phyloP scores from a whole-genome alignment of 2,888 invertebrate species.

The Plemyria rubiginata region DNA sequence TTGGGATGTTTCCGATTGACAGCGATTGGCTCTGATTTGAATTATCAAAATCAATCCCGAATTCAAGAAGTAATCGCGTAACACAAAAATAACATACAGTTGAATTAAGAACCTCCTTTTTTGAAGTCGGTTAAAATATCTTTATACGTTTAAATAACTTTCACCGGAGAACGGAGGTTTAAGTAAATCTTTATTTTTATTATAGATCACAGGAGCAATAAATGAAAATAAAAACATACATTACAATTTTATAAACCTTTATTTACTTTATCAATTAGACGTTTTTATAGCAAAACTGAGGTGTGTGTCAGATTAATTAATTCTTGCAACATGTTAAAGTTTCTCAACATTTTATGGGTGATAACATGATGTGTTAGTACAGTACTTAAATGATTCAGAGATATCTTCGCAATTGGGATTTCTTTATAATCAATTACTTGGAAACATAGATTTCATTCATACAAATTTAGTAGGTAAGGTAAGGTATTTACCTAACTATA shows the following conservation, averaged over 20 bases:
- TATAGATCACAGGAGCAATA: neutral
- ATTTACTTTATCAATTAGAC: slow-evolving; percentile 10
- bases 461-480: neutral
- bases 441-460: neutral
- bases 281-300: slow-evolving; percentile 6
- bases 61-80: too few species aligned
- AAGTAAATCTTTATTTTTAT: too few species aligned
- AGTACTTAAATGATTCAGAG: slow-evolving; percentile 8
- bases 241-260: neutral
- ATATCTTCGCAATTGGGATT: slow-evolving; percentile 10
- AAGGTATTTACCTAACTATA: neutral
- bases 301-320: slow-evolving; percentile 19
- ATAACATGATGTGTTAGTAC: slow-evolving; percentile 9
- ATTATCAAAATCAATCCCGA: too few species aligned
- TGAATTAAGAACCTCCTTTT: too few species aligned
- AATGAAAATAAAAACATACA: neutral
- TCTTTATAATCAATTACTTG: slow-evolving; percentile 5
- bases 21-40: too few species aligned
- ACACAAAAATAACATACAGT: too few species aligned
- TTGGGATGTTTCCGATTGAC: too few species aligned
- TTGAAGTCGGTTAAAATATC: too few species aligned
- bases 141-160: too few species aligned
- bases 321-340: slow-evolving; percentile 17
- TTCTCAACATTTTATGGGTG: slow-evolving; percentile 21
- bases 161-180: too few species aligned